A percentile compares a stretch with the other conserved stretches of the same genome.
These are phyloP conservation scores for Magallana ariakensis DNA, from an alignment of 1,140 invertebrate genomes.

Conservation along the genomic window DNA sequence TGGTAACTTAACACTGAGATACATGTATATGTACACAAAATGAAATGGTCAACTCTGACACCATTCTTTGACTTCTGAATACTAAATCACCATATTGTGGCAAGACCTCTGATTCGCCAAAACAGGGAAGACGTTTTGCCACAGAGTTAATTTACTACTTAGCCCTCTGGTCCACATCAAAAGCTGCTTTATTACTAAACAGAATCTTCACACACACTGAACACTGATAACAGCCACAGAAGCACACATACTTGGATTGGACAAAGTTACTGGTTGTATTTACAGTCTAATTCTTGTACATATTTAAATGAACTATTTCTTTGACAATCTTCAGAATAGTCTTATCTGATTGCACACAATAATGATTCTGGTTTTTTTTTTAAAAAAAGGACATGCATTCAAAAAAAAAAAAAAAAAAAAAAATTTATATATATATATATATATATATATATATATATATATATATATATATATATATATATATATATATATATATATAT, in stretches of 20 bases:
- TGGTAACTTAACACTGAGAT: background rate
- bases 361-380: too few relatives aligned
- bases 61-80: constrained; percentile 7
- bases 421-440: too few relatives aligned
- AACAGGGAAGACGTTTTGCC: background rate
- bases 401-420: too few relatives aligned
- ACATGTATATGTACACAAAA: background rate
- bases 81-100: constrained; percentile 2
- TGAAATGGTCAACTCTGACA: background rate
- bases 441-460: too few relatives aligned
- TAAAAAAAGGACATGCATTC: too few relatives aligned
- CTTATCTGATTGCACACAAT: too few relatives aligned
- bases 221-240: background rate
- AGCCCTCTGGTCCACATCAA: background rate
- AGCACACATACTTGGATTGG: background rate
- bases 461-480: too few relatives aligned
- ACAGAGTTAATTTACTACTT: background rate
- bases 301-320: too few relatives aligned
- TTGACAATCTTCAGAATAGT: too few relatives aligned
- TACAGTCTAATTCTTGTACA: too few relatives aligned
- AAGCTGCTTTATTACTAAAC: background rate
- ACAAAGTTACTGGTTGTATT: too few relatives aligned
- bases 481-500: too few relatives aligned
- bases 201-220: background rate
- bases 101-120: background rate